Evolutionary conservation across 1,140 invertebrate genomes (phyloP), one percentile per base, ranked within the genome.

Genomic region (Drosophila erecta): DNA sequence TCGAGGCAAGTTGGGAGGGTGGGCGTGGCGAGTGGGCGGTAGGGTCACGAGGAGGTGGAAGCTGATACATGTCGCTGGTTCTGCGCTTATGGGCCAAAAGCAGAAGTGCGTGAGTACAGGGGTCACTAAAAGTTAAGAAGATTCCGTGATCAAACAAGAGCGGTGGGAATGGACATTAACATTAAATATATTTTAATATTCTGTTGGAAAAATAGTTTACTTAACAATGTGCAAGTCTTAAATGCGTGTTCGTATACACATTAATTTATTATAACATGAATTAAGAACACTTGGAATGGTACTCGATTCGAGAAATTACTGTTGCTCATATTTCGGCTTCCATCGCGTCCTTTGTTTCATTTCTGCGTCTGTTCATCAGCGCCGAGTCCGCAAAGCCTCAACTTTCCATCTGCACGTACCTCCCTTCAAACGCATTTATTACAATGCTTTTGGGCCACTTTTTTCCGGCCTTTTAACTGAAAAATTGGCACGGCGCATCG

Each of bases 401-500:
- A 24, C 22, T 53, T 35, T 54, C 55, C 38, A 38, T 41, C 15
- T n/a, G 35, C 30, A 15, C 30, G 41, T 6, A 33, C 49, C 33
- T 11, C 54, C 60, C 58, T 64, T 85, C 81, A 83, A 76, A 83
- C 84, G 79, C 83, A 87, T 87, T 87, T 87, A 87, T 87, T 87
- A 89, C 79, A 86, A 83, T 87, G 78, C 81, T 86, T 74, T 83
- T 76, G 75, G 76, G 66, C 79, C 65, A 70, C 64, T 79, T 71
- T 60, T 60, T 73, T 73, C 64, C 78, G 70, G 70, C 79, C 79
- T 83, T 87, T 86, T 86, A 87, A 86, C 83, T 86, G 83, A 87
- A 86, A 86, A 86, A 86, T 86, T 86, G 83, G 83, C 83, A 86
- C 79, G 78, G 61, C 80, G 75, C 66, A 69, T 74, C 79, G 83